Conservation (phyloP, 1,140 invertebrate species). For the Trichonephila clavata region DNA sequence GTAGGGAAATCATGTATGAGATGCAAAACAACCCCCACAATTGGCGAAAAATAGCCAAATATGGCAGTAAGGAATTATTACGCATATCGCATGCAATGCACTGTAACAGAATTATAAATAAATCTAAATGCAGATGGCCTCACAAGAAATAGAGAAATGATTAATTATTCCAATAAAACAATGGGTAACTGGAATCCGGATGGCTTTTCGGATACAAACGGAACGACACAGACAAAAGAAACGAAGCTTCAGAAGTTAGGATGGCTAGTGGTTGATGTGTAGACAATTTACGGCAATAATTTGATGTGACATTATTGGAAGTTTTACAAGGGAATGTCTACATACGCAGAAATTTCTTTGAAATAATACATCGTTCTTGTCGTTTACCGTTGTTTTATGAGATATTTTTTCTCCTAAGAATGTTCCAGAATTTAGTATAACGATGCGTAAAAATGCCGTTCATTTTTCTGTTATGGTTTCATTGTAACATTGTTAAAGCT, state of each 20-base stretch:
- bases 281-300: background rate
- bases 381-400: background rate
- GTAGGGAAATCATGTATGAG: too few relatives aligned
- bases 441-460: too few relatives aligned
- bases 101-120: background rate
- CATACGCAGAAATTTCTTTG: background rate
- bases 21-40: background rate
- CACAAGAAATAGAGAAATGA: background rate
- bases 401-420: background rate
- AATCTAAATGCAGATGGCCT: background rate
- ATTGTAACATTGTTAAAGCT: too few relatives aligned
- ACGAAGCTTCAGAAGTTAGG: background rate
- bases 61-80: background rate
- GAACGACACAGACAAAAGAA: background rate
- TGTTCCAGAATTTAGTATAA: background rate
- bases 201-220: slow-evolving; percentile 2
- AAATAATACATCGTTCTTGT: background rate
- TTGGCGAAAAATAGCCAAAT: background rate
- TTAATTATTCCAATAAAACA: background rate
- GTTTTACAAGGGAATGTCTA: background rate
- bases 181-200: background rate
- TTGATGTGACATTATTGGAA: background rate
- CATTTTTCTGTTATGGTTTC: too few relatives aligned
- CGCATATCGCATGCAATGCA: background rate
- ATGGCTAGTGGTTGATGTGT: background rate